Percentiles rank a stretch among this genome's conserved stretches.
Evolutionary conservation across 2,797 vertebrate genomes (phyloP).

Genomic region (Rallus crepitans): DNA sequence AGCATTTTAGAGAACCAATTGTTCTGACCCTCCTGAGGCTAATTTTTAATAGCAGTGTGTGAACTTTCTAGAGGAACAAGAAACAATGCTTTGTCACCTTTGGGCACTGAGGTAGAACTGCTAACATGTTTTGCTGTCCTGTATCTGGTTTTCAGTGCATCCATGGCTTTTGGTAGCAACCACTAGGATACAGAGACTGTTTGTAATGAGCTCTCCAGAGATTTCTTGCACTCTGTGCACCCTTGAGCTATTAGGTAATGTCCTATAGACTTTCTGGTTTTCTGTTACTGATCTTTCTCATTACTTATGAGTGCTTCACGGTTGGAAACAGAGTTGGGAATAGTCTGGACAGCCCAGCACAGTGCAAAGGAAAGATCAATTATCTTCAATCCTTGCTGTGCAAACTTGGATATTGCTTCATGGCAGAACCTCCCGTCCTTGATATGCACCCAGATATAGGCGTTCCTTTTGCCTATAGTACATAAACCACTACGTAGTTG

Average conservation of each 20-base stretch:
- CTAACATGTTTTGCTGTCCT: neutral
- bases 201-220: neutral
- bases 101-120: neutral
- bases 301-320: neutral
- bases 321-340: neutral
- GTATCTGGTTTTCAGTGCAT: neutral
- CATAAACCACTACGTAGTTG: fast-evolving
- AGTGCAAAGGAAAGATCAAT: neutral
- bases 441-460: neutral
- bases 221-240: neutral
- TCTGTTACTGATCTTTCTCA: neutral
- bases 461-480: neutral
- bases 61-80: neutral
- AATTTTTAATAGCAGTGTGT: neutral
- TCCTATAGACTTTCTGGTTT: neutral
- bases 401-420: neutral
- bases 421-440: neutral
- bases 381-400: neutral
- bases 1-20: neutral
- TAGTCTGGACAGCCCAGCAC: neutral
- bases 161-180: neutral
- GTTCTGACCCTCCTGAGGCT: neutral
- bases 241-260: neutral
- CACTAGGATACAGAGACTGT: neutral
- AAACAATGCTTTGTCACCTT: neutral